A percentile compares a stretch with the other conserved stretches of the same genome.
Evolutionary conservation across 2,888 invertebrate genomes (phyloP).

Genomic region (Rotaria socialis): DNA sequence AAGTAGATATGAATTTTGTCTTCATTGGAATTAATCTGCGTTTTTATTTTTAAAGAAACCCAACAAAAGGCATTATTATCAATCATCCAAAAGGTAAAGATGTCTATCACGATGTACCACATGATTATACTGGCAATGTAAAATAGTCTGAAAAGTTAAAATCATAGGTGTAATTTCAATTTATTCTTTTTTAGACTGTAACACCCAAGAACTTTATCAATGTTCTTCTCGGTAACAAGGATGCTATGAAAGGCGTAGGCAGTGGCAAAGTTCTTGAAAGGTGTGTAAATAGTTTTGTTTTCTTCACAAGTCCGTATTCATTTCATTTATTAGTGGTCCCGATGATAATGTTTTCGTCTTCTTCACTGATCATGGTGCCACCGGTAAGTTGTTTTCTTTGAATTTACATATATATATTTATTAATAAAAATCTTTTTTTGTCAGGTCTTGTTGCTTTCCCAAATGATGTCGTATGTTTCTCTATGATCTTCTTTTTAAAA

Average conservation of each 20-base stretch:
- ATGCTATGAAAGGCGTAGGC: conserved; percentile 60
- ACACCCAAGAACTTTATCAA: conserved; percentile 64
- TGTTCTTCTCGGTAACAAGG: conserved; percentile 61
- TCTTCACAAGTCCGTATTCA: neutral
- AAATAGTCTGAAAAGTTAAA: conserved; percentile 47
- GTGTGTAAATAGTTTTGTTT: conserved; percentile 48
- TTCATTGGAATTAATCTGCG: neutral
- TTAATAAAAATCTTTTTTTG: neutral
- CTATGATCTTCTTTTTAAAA: neutral
- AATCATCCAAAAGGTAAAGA: conserved; percentile 64
- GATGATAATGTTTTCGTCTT: conserved; percentile 66
- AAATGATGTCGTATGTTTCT: conserved; percentile 42
- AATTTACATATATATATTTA: neutral
- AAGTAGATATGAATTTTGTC: conserved; percentile 34
- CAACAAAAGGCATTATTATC: conserved; percentile 63
- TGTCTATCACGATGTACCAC: conserved; percentile 64
- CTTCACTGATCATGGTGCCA: conserved; percentile 67
- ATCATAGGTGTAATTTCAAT: neutral
- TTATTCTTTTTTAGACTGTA: conserved; percentile 58
- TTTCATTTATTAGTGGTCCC: conserved; percentile 59
- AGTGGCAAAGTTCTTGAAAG: conserved; percentile 61
- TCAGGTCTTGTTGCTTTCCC: conserved; percentile 64
- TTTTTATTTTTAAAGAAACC: conserved; percentile 60
- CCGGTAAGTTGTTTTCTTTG: conserved; percentile 48
- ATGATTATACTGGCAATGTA: conserved; percentile 64